phyloP scores from a whole-genome alignment of 2,888 invertebrate species.

The Agonum fuliginosum region DNA sequence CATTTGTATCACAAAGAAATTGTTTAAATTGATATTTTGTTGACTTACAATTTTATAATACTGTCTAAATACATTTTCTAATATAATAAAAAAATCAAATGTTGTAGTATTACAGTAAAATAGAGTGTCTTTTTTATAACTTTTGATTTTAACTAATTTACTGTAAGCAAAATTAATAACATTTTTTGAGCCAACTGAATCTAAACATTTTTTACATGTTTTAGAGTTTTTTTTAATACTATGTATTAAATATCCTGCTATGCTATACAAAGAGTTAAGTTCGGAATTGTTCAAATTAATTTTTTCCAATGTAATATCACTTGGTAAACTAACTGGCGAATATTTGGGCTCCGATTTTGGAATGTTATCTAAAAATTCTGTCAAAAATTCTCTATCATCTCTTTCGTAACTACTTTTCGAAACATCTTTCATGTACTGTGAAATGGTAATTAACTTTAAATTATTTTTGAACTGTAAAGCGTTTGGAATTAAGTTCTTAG shows the following conservation, averaged over 20 bases:
- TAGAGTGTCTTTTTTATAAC: background rate
- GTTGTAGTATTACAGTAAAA: conserved; percentile 5
- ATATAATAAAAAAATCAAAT: conserved; percentile 8
- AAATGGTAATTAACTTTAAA: no score
- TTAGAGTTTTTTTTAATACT: conserved; percentile 2
- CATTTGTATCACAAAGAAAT: no score
- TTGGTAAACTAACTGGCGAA: background rate
- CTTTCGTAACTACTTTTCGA: conserved; percentile 14
- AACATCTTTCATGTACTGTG: no score
- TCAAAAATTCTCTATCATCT: no score
- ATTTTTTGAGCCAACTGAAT: background rate
- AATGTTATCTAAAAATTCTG: background rate
- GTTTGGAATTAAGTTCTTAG: no score
- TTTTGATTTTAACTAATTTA: conserved; percentile 1
- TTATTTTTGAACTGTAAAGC: no score
- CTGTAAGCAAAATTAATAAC: background rate
- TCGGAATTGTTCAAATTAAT: conserved; percentile 1
- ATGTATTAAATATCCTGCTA: background rate
- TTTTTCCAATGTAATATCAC: background rate
- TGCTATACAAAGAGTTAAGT: conserved; percentile 13
- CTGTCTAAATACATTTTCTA: background rate
- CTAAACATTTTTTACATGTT: background rate
- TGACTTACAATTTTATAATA: conserved; percentile 8
- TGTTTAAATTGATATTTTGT: background rate
- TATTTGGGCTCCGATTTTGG: background rate